These are phyloP conservation scores for Dasyornis broadbenti DNA, from an alignment of 2,113 vertebrate genomes.

Conservation along the genomic window DNA sequence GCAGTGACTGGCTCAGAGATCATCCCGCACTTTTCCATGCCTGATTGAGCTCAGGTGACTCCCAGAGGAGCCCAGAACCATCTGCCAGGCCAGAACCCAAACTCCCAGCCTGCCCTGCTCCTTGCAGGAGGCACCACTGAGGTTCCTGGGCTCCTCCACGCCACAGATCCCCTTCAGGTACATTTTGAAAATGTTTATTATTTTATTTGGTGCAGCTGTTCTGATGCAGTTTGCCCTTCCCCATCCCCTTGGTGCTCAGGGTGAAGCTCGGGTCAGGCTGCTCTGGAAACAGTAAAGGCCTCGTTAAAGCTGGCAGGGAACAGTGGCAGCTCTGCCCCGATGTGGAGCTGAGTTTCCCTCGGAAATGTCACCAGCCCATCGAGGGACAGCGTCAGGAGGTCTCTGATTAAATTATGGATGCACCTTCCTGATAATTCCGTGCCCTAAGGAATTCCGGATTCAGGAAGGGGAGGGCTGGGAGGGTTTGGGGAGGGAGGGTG, in stretches of 20 bases:
- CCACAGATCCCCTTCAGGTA: neutral
- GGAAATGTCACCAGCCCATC: constrained; percentile 20
- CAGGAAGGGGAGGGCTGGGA: neutral
- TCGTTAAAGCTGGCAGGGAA: neutral
- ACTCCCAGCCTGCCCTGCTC: neutral
- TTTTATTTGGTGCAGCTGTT: neutral
- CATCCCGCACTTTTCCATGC: neutral
- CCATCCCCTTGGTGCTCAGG: neutral
- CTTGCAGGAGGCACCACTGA: neutral
- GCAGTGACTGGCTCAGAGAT: neutral
- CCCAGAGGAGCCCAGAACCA: neutral
- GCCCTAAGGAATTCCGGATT: neutral
- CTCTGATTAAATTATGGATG: constrained; percentile 4
- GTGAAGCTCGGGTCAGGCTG: neutral
- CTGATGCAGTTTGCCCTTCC: neutral
- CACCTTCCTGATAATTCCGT: neutral
- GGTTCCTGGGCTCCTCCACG: neutral
- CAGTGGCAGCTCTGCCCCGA: neutral
- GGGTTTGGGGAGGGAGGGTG: neutral
- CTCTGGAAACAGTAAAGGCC: neutral
- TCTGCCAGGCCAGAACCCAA: neutral
- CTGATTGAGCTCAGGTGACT: neutral
- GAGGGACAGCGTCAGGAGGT: neutral
- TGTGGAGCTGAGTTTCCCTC: neutral
- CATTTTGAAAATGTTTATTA: neutral